phyloP scores from a whole-genome alignment of 2,113 vertebrate genomes.

The Varanus komodoensis region DNA sequence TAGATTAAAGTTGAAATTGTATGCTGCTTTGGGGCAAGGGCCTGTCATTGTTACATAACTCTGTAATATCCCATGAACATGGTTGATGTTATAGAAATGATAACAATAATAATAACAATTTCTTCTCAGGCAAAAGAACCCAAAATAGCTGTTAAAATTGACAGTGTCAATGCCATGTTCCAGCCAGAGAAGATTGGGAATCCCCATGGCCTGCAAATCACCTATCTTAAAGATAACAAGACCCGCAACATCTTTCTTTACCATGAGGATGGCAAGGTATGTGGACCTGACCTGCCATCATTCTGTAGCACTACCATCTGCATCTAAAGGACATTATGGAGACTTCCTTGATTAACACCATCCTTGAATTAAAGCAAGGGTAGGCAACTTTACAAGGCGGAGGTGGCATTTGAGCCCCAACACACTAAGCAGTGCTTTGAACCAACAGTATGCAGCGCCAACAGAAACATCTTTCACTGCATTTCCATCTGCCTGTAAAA shows the following conservation, averaged over 20 bases:
- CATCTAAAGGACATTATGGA: background rate
- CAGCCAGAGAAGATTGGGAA: slow-evolving; percentile 89
- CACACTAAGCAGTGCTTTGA: too few relatives aligned
- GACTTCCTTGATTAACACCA: background rate
- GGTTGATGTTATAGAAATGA: background rate
- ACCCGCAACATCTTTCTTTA: slow-evolving; percentile 93
- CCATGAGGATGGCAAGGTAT: slow-evolving; percentile 87
- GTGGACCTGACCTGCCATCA: slow-evolving; percentile 7
- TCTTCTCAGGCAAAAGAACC: slow-evolving; percentile 87
- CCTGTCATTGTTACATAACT: background rate
- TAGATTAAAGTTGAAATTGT: background rate
- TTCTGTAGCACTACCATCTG: background rate
- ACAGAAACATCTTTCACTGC: too few relatives aligned
- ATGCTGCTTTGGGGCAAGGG: background rate
- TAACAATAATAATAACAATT: background rate
- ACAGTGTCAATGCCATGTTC: slow-evolving; percentile 89
- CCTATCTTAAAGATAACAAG: slow-evolving; percentile 91
- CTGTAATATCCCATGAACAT: background rate
- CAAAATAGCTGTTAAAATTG: slow-evolving; percentile 88
- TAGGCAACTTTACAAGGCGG: too few relatives aligned
- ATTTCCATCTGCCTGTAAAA: too few relatives aligned
- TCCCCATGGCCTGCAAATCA: slow-evolving; percentile 90
- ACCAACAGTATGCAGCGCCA: too few relatives aligned
- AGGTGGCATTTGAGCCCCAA: too few relatives aligned
- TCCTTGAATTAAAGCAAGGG: background rate